Base-by-base conservation (phyloP, 2,797 vertebrate species). In the Tadarida brasiliensis region DNA sequence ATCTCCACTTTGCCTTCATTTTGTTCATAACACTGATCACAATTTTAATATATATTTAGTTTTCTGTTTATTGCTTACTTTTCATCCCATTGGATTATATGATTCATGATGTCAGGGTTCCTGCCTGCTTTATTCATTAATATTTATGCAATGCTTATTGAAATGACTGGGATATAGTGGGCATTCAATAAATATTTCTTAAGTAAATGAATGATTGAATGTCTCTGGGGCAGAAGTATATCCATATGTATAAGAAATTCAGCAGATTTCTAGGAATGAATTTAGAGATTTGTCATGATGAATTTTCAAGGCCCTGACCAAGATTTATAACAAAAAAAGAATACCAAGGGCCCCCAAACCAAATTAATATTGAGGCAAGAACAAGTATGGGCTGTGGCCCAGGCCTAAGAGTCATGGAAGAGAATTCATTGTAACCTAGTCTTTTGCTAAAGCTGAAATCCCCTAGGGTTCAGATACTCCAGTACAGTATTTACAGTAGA, bases 371-470 rank as follows among this genome's bases (percentile, higher is more conserved):
- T 86, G 24, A 57, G n/a, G 61, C 35, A 77, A 93, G 54, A 82
- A 14, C 24, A 93, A 84, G 44, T 82, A 39, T 82, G 26, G 51
- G 8, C 59, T 57, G 35, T 73, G 57, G 19, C 39, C 61, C 39
- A 94, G 47, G 22, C 5, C 83, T 86, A 61, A 88, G 83, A 76
- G 28, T 88, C 86, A 68, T 11, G 15, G 12, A 90, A n/a, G 47
- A 90, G 26, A 85, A 70, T 17, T 39, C 16, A 67, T 11, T 84
- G 30, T 71, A 33, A 57, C 30, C 85, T 74, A 85, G 16, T 57
- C 24, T 93, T 22, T 67, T 85, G 54, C 51, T 92, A 94, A 94
- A 95, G 61, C 51, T 90, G 68, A 97, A 92, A 92, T 63, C 28
- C 28, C 7, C 14, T 7, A 78, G 39, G 68, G 22, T 39, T 74